Conservation (phyloP, 2,797 vertebrate species). For the Crocodylus rhombifer region DNA sequence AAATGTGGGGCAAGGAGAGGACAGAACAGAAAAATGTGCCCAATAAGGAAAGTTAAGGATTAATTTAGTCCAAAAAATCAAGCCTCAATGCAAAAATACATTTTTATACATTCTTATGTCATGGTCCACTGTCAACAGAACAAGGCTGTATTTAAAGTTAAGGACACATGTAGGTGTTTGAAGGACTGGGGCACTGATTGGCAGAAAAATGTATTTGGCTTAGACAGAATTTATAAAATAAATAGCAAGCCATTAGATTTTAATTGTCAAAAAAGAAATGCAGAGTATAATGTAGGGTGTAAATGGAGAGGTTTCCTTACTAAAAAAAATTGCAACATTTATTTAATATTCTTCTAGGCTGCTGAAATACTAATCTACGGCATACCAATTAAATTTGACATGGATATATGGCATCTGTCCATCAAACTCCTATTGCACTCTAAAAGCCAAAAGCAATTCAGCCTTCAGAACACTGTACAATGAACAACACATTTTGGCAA, state of each 20-base stretch:
- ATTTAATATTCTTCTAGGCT: slow-evolving; percentile 52
- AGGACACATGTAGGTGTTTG: background rate
- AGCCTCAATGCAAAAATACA: too few relatives aligned
- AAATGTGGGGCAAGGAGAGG: too few relatives aligned
- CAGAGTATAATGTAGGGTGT: background rate
- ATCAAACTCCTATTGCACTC: slow-evolving; percentile 49
- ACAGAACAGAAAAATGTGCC: too few relatives aligned
- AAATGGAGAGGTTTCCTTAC: slow-evolving; percentile 36
- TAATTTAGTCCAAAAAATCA: too few relatives aligned
- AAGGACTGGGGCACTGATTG: background rate
- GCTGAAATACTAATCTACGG: slow-evolving; percentile 57
- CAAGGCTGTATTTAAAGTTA: slow-evolving; percentile 5
- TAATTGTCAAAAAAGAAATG: background rate
- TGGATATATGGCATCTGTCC: slow-evolving; percentile 62
- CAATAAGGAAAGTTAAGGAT: too few relatives aligned
- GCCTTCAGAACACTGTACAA: slow-evolving; percentile 64
- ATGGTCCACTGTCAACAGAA: background rate
- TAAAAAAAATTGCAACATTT: slow-evolving; percentile 45
- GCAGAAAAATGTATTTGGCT: background rate
- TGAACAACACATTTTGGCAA: slow-evolving; percentile 72
- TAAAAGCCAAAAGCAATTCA: slow-evolving; percentile 65
- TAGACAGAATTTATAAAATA: slow-evolving; percentile 22
- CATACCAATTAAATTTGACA: slow-evolving; percentile 51
- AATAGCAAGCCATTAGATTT: slow-evolving; percentile 1
- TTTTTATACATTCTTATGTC: too few relatives aligned